Percentiles rank a stretch among this genome's conserved stretches.
These are phyloP conservation scores for Spatula versicolor DNA, from an alignment of 2,797 vertebrate species.

Conservation along the genomic window DNA sequence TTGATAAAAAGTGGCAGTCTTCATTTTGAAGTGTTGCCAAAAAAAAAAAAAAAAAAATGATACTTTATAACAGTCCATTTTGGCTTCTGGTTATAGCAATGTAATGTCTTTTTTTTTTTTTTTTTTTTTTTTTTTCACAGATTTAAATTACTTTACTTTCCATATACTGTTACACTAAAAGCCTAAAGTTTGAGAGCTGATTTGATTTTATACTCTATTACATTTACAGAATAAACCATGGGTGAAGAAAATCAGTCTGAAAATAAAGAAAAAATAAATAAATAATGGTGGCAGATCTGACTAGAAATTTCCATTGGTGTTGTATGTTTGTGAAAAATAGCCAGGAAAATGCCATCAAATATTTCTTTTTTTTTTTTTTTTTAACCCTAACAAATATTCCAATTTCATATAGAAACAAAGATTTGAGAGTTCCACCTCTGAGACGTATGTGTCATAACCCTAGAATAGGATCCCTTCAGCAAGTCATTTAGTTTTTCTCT, in stretches of 20 bases:
- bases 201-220: neutral
- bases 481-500: neutral
- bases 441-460: rapidly evolving
- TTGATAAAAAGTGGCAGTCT: neutral
- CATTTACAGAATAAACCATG: neutral
- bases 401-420: neutral
- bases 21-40: neutral
- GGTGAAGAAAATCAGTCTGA: neutral
- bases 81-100: neutral
- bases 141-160: neutral
- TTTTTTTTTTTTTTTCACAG: neutral
- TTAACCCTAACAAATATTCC: neutral
- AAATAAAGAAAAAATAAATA: no score
- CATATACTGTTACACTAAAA: neutral
- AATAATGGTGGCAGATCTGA: neutral
- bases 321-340: neutral
- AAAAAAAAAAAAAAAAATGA: neutral
- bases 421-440: neutral
- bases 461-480: neutral
- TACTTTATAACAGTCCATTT: neutral
- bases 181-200: neutral
- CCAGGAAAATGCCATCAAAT: neutral
- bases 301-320: neutral
- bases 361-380: neutral
- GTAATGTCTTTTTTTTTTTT: neutral